phyloP scores from a whole-genome alignment of 2,797 vertebrate genomes.

The Pachyuromys duprasi region DNA sequence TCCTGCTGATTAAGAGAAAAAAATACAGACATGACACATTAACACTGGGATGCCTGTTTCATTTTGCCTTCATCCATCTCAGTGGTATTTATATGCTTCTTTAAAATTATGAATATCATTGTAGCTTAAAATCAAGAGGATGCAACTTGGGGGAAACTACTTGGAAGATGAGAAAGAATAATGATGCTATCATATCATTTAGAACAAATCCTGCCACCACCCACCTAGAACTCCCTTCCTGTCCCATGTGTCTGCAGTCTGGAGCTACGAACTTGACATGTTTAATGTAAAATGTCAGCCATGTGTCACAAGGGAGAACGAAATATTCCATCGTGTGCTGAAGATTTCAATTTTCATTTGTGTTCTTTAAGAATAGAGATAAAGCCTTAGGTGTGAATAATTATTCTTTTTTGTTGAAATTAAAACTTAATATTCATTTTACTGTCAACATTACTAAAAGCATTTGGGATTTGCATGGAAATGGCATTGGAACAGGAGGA shows the following conservation, averaged over 20 bases:
- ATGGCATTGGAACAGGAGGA: not conserved
- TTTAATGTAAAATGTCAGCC: conserved; percentile 77
- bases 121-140: conserved; percentile 49
- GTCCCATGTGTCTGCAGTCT: conserved; percentile 81
- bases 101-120: conserved; percentile 69
- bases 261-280: conserved; percentile 76
- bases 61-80: conserved; percentile 56
- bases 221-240: conserved; percentile 70
- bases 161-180: conserved; percentile 68
- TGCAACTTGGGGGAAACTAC: conserved; percentile 35
- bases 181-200: conserved; percentile 73
- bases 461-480: conserved; percentile 1
- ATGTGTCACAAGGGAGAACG: conserved; percentile 65
- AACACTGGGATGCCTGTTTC: conserved; percentile 32
- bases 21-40: not conserved
- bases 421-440: conserved; percentile 56
- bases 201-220: conserved; percentile 70
- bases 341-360: conserved; percentile 65
- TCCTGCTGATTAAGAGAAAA: not conserved
- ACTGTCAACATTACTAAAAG: conserved; percentile 43
- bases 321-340: conserved; percentile 55
- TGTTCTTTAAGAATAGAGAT: conserved; percentile 42
- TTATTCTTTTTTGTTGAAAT: conserved; percentile 63
- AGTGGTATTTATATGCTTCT: conserved; percentile 52
- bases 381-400: conserved; percentile 58